Evolutionary conservation across 2,888 invertebrate genomes (phyloP).

Genomic region (Malacosoma neustria): DNA sequence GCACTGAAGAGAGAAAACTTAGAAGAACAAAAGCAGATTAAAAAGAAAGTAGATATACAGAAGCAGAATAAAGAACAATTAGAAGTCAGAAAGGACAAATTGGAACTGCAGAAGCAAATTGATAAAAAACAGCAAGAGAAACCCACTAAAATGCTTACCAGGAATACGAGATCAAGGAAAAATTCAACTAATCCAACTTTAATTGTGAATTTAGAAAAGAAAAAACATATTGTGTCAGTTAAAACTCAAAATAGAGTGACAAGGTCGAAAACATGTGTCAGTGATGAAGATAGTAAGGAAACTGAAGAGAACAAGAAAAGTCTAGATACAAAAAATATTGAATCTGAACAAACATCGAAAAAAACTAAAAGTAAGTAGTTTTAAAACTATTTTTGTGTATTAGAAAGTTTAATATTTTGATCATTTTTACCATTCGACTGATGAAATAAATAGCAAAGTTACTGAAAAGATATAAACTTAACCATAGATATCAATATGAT

Average conservation of each 20-base stretch:
- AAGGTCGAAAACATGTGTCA: constrained; percentile 22
- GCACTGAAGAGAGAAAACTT: constrained; percentile 14
- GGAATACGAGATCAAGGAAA: too few species aligned
- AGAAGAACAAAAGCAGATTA: constrained; percentile 33
- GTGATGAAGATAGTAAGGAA: constrained; percentile 20
- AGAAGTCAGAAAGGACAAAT: too few species aligned
- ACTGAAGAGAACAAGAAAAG: constrained; percentile 21
- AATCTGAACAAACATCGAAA: constrained; percentile 15
- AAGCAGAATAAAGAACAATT: too few species aligned
- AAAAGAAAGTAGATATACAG: constrained; percentile 19
- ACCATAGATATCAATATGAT: too few species aligned
- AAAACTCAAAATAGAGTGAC: constrained; percentile 20
- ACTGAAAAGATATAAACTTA: too few species aligned
- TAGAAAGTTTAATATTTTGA: not conserved
- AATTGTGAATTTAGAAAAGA: too few species aligned
- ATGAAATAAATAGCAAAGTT: too few species aligned
- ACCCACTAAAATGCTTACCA: too few species aligned
- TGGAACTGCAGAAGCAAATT: too few species aligned
- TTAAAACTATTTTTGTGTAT: not conserved
- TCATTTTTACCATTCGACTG: too few species aligned
- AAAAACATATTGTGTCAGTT: constrained; percentile 1
- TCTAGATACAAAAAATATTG: constrained; percentile 23
- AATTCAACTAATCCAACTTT: too few species aligned
- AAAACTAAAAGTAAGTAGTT: constrained; percentile 28
- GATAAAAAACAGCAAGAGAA: too few species aligned